Conservation (phyloP, 2,797 vertebrate species). For the Karalla daura region DNA sequence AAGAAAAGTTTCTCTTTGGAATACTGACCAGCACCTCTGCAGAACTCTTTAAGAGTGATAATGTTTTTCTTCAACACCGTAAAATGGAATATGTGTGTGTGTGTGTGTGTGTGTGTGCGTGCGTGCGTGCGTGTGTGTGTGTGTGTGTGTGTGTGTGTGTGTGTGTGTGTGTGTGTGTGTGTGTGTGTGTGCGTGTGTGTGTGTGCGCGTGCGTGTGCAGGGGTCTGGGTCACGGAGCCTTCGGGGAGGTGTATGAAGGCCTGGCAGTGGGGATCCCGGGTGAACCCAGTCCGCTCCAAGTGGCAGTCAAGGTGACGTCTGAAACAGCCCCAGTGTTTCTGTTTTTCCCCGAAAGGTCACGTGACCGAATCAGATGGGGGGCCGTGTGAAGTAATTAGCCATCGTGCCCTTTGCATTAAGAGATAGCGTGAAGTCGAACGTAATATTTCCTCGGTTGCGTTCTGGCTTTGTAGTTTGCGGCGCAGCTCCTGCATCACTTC, state of each 20-base stretch:
- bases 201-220: slow-evolving; percentile 73
- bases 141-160: slow-evolving; percentile 86
- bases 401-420: background rate
- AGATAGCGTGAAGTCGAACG: background rate
- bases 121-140: slow-evolving; percentile 77
- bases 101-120: slow-evolving; percentile 86
- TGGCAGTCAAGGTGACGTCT: slow-evolving; percentile 95
- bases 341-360: slow-evolving; percentile 8
- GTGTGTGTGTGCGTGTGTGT: slow-evolving; percentile 86
- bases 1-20: background rate
- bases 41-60: background rate
- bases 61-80: no score
- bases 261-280: slow-evolving; percentile 92
- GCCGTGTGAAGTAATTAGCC: background rate
- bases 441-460: background rate
- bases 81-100: no score
- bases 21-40: background rate
- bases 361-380: background rate
- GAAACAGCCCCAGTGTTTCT: background rate
- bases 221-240: slow-evolving; percentile 97
- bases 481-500: background rate
- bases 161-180: slow-evolving; percentile 73
- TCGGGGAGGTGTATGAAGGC: slow-evolving; percentile 98
- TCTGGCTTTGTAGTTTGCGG: background rate
- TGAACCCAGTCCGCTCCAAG: slow-evolving; percentile 94